A percentile compares a stretch with the other conserved stretches of the same genome.
phyloP scores from a whole-genome alignment of 1,140 invertebrate species.

The Lordiphosa collinella region DNA sequence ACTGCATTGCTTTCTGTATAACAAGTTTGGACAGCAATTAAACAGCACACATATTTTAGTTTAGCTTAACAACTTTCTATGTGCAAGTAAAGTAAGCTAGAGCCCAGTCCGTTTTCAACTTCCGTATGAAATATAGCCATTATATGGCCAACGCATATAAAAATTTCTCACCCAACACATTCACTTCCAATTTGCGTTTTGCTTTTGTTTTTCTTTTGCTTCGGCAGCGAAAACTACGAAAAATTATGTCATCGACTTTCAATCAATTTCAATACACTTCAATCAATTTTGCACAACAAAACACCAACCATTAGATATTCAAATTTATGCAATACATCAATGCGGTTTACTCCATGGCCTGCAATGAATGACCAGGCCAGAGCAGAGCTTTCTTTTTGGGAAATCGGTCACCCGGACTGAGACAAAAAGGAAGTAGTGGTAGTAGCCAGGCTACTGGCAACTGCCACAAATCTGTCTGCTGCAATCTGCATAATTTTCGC shows the following conservation, averaged over 20 bases:
- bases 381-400: conserved; percentile 44
- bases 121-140: conserved; percentile 34
- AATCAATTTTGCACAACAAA: conserved; percentile 64
- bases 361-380: conserved; percentile 1
- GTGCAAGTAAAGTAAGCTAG: conserved; percentile 22
- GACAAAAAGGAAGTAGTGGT: conserved; percentile 25
- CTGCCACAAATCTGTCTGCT: conserved; percentile 13
- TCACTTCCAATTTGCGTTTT: conserved; percentile 56
- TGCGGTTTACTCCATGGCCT: conserved; percentile 1
- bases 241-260: conserved; percentile 70
- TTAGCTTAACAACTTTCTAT: conserved; percentile 31
- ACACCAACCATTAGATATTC: conserved; percentile 55
- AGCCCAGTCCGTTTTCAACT: conserved; percentile 7
- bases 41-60: neutral
- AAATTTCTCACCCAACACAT: conserved; percentile 40
- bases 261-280: conserved; percentile 70
- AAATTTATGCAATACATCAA: conserved; percentile 56
- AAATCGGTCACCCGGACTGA: conserved; percentile 34
- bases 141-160: conserved; percentile 33
- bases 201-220: conserved; percentile 30
- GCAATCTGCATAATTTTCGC: conserved; percentile 55
- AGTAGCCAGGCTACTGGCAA: conserved; percentile 11
- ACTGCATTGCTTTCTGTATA: conserved; percentile 22
- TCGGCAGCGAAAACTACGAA: conserved; percentile 26
- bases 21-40: conserved; percentile 8